These are phyloP conservation scores for Varanus salvator DNA, from an alignment of 2,113 vertebrate species.

Conservation along the genomic window DNA sequence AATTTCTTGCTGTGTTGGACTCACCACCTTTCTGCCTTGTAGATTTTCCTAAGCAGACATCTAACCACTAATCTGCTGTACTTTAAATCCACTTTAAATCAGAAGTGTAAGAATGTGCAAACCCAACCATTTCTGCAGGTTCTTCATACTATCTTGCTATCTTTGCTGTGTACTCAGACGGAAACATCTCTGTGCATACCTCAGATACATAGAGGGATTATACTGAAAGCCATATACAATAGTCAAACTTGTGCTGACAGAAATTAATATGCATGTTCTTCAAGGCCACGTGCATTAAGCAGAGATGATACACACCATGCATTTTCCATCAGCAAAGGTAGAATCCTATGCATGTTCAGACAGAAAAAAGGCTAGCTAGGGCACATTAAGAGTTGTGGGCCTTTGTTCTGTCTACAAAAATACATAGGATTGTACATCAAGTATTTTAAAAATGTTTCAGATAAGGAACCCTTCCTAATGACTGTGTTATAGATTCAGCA, in stretches of 20 bases:
- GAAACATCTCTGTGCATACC: no score
- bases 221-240: background rate
- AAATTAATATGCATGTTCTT: background rate
- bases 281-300: background rate
- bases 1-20: no score
- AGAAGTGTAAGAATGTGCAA: background rate
- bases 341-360: no score
- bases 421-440: no score
- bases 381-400: no score
- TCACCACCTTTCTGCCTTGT: no score
- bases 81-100: background rate
- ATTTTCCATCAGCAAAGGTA: background rate
- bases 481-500: background rate
- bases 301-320: background rate
- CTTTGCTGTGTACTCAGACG: no score
- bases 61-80: no score
- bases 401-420: no score
- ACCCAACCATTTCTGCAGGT: background rate
- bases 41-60: no score
- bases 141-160: background rate
- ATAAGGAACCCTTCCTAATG: background rate
- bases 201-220: background rate
- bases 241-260: background rate
- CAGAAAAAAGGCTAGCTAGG: no score
- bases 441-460: background rate